phyloP scores from a whole-genome alignment of 2,797 vertebrate genomes.

The Lepus townsendii region DNA sequence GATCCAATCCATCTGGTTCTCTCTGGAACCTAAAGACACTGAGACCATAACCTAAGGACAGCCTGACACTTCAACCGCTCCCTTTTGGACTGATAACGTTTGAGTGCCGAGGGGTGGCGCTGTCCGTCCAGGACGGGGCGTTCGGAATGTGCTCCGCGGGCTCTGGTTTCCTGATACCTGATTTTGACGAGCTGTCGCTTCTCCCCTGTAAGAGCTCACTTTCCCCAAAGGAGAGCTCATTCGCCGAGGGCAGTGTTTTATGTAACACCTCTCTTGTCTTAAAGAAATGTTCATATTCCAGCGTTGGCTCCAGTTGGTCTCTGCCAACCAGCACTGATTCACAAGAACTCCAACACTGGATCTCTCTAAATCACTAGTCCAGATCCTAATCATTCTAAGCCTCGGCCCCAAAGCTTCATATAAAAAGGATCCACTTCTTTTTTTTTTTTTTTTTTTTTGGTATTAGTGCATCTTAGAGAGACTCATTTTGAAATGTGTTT shows the following conservation, averaged over 20 bases:
- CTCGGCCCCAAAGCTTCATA: background rate
- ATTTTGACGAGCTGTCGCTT: background rate
- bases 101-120: background rate
- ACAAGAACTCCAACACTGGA: background rate
- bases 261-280: background rate
- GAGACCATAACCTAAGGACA: background rate
- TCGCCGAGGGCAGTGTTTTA: background rate
- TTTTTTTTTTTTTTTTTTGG: conserved; percentile 15
- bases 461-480: background rate
- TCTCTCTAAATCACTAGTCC: background rate
- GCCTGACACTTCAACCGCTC: background rate
- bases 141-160: background rate
- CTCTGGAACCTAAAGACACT: background rate
- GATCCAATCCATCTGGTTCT: background rate
- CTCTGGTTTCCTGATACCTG: too few species aligned
- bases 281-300: background rate
- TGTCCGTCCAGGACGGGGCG: background rate
- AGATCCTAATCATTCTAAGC: background rate
- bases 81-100: background rate
- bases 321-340: background rate
- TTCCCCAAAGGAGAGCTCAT: background rate
- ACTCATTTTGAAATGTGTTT: background rate
- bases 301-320: background rate
- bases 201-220: background rate
- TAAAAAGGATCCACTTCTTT: background rate